phyloP scores from a whole-genome alignment of 2,113 vertebrate genomes.

The Globicephala melas region DNA sequence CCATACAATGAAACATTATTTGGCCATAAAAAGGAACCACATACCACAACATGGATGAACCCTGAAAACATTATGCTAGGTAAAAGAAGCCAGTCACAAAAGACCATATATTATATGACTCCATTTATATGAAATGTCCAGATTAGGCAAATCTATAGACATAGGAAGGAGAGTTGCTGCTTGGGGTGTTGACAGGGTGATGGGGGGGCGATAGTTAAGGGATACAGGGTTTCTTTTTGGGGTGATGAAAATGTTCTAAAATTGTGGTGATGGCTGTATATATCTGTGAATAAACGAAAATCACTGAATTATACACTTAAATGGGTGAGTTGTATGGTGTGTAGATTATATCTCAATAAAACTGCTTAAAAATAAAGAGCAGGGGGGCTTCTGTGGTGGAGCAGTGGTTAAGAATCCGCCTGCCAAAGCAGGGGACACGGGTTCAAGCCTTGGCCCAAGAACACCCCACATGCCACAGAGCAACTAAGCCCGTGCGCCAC shows the following conservation, averaged over 20 bases:
- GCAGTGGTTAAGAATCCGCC: too few species aligned
- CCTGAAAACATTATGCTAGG: background rate
- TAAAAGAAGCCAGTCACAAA: background rate
- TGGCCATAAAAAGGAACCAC: background rate
- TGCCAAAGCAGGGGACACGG: too few species aligned
- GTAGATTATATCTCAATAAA: background rate
- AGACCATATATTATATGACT: background rate
- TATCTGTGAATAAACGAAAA: background rate
- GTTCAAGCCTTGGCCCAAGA: too few species aligned
- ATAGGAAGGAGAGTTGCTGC: background rate
- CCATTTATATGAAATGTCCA: background rate
- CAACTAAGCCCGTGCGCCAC: too few species aligned
- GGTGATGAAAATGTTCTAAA: background rate
- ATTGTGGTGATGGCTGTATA: background rate
- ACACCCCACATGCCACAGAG: too few species aligned
- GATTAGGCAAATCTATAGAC: background rate
- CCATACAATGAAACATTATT: background rate
- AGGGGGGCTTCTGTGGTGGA: background rate
- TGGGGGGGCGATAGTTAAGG: background rate
- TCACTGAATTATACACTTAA: background rate
- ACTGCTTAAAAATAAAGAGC: background rate
- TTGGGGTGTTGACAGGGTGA: background rate
- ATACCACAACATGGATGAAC: background rate
- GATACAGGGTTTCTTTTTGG: background rate
- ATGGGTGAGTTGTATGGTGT: background rate